Evolutionary conservation across 2,113 vertebrate species (phyloP), one percentile per base, ranked within the genome.

Genomic region (Sebastes fasciatus): DNA sequence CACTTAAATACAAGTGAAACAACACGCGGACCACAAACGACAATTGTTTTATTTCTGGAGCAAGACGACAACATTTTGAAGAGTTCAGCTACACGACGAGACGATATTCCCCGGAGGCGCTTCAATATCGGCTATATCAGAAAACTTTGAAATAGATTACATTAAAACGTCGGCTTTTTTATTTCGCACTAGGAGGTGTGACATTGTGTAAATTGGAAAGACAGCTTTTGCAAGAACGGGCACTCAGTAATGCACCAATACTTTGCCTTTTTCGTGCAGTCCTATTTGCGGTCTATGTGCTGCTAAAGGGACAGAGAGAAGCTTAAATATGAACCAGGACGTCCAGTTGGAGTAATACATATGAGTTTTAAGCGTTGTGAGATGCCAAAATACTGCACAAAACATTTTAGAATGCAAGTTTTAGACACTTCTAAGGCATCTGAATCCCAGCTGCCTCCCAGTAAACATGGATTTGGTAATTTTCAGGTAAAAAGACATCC

Each of bases 31-130:
- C 6, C 42, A 57, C 49, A 26, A 71, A 77, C 2, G 34, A 66
- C 74, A 65, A 49, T 49, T 69, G 68, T 74, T 61, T 68, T 79
- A 67, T 26, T 83, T 72, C 46, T 48, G 64, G 82, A 62, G 46
- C 8, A 16, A n/a, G 45, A 63, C 10, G 46, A 46, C 46, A 26
- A 74, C 26, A 43, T 58, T 57, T n/a, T n/a, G 23, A 60, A 66
- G 63, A 26, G 9, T 43, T 49, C 61, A 23, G 63, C 40, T 21
- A 1, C 40, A 21, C 21, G 34, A 45, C 0, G 3, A 49, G 54
- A 45, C 0, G 11, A 23, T 5, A 2, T 4, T 49, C 80, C 43
- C 72, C 0, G 34, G 54, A 68, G 62, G 69, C 13, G 40, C 21
- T 46, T 66, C 43, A 7, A 9, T 45, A 26, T 67, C 69, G 45